Conservation (phyloP, 1,140 invertebrate genomes). For the Cheumatopsyche charites region DNA sequence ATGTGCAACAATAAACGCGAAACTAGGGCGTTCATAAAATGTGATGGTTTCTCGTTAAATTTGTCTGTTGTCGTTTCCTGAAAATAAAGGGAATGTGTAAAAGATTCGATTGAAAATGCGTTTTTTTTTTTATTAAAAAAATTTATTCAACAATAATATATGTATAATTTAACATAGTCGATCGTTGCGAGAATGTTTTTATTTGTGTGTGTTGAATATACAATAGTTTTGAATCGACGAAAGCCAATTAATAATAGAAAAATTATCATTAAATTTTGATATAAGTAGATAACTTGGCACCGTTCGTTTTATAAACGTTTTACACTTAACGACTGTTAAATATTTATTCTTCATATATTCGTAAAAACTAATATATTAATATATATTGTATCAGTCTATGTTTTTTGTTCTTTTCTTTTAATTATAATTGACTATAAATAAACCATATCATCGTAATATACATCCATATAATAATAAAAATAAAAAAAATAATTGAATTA, state of each 20-base stretch:
- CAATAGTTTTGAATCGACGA: not conserved
- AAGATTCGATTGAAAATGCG: too few species aligned
- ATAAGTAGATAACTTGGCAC: conserved; percentile 18
- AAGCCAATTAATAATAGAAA: conserved; percentile 20
- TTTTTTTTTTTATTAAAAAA: conserved; percentile 3
- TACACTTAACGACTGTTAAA: conserved; percentile 22
- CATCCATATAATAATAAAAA: conserved; percentile 1
- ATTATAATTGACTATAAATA: conserved; percentile 11
- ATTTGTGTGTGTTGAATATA: too few species aligned
- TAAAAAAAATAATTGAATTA: conserved; percentile 10
- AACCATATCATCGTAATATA: conserved; percentile 11
- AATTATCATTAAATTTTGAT: not conserved
- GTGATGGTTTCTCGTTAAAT: too few species aligned
- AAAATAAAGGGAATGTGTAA: too few species aligned
- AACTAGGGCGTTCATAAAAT: too few species aligned
- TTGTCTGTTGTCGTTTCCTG: too few species aligned
- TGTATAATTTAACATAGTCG: conserved; percentile 14
- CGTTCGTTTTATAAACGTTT: conserved; percentile 18
- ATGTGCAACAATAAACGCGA: too few species aligned
- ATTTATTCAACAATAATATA: conserved; percentile 21
- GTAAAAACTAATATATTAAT: not conserved
- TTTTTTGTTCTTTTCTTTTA: conserved; percentile 8
- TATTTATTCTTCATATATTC: conserved; percentile 7
- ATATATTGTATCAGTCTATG: conserved; percentile 18
- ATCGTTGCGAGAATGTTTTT: not conserved